Evolutionary conservation across 2,888 invertebrate genomes (phyloP).

Genomic region (Pseudoips prasinana): DNA sequence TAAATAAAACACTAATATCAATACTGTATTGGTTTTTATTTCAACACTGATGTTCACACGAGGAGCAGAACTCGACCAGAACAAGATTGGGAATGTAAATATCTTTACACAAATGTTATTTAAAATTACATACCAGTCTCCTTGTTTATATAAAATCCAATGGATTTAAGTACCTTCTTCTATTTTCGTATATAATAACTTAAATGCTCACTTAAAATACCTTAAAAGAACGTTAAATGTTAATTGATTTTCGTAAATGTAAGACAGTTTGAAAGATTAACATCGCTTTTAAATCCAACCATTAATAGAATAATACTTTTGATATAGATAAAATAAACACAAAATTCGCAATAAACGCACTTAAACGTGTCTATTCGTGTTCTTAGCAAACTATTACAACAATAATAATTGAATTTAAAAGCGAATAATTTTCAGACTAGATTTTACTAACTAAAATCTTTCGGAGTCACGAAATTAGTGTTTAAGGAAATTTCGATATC

Average conservation of each 20-base stretch:
- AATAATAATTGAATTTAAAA: slow-evolving; percentile 48
- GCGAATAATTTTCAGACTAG: slow-evolving; percentile 71
- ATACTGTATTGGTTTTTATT: slow-evolving; percentile 80
- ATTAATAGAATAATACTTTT: slow-evolving; percentile 7
- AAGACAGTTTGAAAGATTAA: slow-evolving; percentile 48
- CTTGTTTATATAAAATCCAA: slow-evolving; percentile 68
- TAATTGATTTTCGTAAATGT: slow-evolving; percentile 41
- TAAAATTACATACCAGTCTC: slow-evolving; percentile 79
- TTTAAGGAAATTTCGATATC: slow-evolving; percentile 15
- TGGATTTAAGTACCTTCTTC: slow-evolving; percentile 71
- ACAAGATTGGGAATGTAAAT: slow-evolving; percentile 69
- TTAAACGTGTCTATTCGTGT: too few species aligned
- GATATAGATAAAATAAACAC: slow-evolving; percentile 6
- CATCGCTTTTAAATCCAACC: slow-evolving; percentile 53
- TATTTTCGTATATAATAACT: slow-evolving; percentile 64
- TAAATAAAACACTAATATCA: slow-evolving; percentile 62
- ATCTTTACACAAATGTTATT: slow-evolving; percentile 55
- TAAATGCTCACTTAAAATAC: slow-evolving; percentile 74
- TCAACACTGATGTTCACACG: slow-evolving; percentile 56
- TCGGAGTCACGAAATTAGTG: slow-evolving; percentile 56
- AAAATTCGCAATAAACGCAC: too few species aligned
- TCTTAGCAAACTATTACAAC: slow-evolving; percentile 15
- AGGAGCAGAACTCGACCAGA: slow-evolving; percentile 49
- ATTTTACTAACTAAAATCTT: slow-evolving; percentile 58
- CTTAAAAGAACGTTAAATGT: slow-evolving; percentile 43